These are phyloP conservation scores for Halichoeres trimaculatus DNA, from an alignment of 2,113 vertebrate genomes.

Conservation along the genomic window DNA sequence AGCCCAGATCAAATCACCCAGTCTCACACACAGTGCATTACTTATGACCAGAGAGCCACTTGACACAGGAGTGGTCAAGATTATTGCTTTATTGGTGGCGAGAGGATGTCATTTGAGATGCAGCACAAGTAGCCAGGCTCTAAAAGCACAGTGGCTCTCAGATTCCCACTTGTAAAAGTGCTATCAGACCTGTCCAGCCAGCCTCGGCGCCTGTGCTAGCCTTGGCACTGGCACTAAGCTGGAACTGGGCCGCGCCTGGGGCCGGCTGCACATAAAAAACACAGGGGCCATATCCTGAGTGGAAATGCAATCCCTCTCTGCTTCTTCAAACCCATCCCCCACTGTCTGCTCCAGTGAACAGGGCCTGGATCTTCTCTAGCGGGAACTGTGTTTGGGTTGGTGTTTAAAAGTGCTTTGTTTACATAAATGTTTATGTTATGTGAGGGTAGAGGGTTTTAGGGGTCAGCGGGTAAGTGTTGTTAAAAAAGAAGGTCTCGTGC, in stretches of 20 bases:
- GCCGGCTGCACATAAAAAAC: slow-evolving; percentile 53
- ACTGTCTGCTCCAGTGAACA: slow-evolving; percentile 43
- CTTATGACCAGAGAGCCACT: slow-evolving; percentile 56
- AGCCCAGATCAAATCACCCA: slow-evolving; percentile 60
- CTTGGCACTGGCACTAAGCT: slow-evolving; percentile 60
- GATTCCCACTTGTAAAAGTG: slow-evolving; percentile 68
- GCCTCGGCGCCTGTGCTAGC: slow-evolving; percentile 59
- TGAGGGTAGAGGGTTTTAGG: slow-evolving; percentile 9
- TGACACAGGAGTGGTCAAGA: slow-evolving; percentile 69
- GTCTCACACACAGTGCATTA: slow-evolving; percentile 62
- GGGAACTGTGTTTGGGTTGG: slow-evolving; percentile 41
- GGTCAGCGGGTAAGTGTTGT: slow-evolving; percentile 37
- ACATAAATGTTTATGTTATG: slow-evolving; percentile 52
- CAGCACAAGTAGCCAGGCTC: slow-evolving; percentile 61
- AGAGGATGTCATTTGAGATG: slow-evolving; percentile 74
- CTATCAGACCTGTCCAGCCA: slow-evolving; percentile 69
- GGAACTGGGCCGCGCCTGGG: slow-evolving; percentile 48
- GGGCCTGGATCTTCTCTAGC: slow-evolving; percentile 61
- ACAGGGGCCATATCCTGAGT: slow-evolving; percentile 67
- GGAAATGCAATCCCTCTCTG: slow-evolving; percentile 67
- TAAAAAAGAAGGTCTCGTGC: slow-evolving; percentile 26
- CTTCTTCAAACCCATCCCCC: slow-evolving; percentile 52
- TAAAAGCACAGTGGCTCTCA: slow-evolving; percentile 72
- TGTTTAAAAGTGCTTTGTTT: slow-evolving; percentile 29
- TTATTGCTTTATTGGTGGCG: slow-evolving; percentile 73